Base-by-base conservation (phyloP, 1,140 invertebrate genomes). In the Piezodorus guildinii region DNA sequence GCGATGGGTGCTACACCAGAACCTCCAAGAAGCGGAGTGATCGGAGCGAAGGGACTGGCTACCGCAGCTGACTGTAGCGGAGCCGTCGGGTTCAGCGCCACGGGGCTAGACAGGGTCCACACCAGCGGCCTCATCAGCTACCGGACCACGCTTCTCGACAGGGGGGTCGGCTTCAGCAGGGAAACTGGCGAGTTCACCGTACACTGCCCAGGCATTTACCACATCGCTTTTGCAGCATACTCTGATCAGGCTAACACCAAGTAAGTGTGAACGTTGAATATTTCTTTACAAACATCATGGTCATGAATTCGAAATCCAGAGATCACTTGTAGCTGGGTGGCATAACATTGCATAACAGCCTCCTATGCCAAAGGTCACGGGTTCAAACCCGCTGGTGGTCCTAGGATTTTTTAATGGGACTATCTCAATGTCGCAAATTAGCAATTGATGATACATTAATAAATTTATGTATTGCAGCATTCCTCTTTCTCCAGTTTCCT, bases 181-280 rank as follows among this genome's bases (percentile, higher is more conserved):
- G 72, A 78, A 60, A 76, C 76, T 8, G 77, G 78, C 25, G 75
- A 76, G 30, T 80, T 80, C 68, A 78, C 76, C 25, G 75, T 75
- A 1, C 75, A 78, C 66, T 80, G 78, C 68, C 77, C 79, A 16
- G 78, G 77, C 34, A 71, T 78, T 12, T 79, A 80, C 64, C 78
- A 78, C 64, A 77, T 80, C 68, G 75, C 75, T 39, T 79, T 78
- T 66, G 73, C 75, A 17, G 77, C 74, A 63, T 77, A 49, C 67
- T 66, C n/a, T 0, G 52, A 65, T 9, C 45, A 66, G 8, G 49
- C 62, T 16, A 60, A 67, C 60, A 67, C 66, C 17, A 67, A 60
- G 66, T 67, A 15, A 64, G 59, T 17, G 45, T 21, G 15, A 14
- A 3, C 15, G 4, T 46, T 4, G 17, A 46, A n/a, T n/a, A n/a